phyloP scores from a whole-genome alignment of 2,888 invertebrate species.

The Synanthedon tipuliformis region DNA sequence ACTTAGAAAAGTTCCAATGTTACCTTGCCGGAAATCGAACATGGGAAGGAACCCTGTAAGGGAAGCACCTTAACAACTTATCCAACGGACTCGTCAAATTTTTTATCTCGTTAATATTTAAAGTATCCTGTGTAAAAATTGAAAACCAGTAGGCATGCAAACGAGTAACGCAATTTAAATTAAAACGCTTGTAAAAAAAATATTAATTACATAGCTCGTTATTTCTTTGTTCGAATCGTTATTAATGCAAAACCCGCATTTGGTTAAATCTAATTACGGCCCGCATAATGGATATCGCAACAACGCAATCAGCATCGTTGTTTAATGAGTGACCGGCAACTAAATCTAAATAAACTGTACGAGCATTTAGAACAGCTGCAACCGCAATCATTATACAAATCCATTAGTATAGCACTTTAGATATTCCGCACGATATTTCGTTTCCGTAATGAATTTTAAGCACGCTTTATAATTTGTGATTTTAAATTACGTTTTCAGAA shows the following conservation, averaged over 20 bases:
- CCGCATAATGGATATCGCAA: slow-evolving; percentile 61
- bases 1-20: too few relatives aligned
- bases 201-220: slow-evolving; percentile 3
- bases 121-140: too few relatives aligned
- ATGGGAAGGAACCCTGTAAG: too few relatives aligned
- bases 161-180: too few relatives aligned
- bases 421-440: slow-evolving; percentile 29
- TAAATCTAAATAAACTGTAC: slow-evolving; percentile 20
- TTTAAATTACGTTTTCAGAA: background rate
- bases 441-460: slow-evolving; percentile 33
- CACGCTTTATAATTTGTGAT: slow-evolving; percentile 9
- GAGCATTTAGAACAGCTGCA: slow-evolving; percentile 4
- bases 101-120: too few relatives aligned
- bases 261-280: slow-evolving; percentile 61
- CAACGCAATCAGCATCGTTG: slow-evolving; percentile 60
- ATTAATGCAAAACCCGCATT: slow-evolving; percentile 61
- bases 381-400: slow-evolving; percentile 42
- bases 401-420: slow-evolving; percentile 28
- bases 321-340: slow-evolving; percentile 59
- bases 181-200: background rate
- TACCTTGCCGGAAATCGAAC: too few relatives aligned
- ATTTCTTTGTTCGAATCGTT: slow-evolving; percentile 14
- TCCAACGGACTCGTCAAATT: too few relatives aligned
- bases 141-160: too few relatives aligned
- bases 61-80: too few relatives aligned